phyloP scores from a whole-genome alignment of 2,797 vertebrate genomes.

The Melanogrammus aeglefinus region DNA sequence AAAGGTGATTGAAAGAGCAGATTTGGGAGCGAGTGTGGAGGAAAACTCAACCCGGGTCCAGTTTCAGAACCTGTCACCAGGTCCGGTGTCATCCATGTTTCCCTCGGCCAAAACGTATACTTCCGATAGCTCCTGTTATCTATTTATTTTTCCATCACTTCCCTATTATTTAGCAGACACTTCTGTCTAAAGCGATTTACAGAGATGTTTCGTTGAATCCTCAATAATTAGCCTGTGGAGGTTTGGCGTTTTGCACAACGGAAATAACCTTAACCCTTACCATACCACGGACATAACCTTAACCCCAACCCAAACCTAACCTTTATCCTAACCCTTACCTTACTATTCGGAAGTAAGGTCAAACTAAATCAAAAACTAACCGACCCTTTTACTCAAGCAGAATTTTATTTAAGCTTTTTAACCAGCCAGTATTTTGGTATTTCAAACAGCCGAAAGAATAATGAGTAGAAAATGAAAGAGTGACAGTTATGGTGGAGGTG shows the following conservation, averaged over 20 bases:
- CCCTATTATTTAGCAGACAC: background rate
- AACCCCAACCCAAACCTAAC: no score
- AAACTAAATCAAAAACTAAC: background rate
- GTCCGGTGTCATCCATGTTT: constrained; percentile 8
- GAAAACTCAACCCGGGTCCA: constrained; percentile 39
- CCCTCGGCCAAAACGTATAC: background rate
- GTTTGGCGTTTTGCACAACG: background rate
- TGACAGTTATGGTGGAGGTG: constrained; percentile 58
- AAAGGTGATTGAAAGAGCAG: constrained; percentile 53
- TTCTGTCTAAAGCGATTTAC: background rate
- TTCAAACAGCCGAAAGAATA: constrained; percentile 42
- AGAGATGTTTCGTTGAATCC: background rate
- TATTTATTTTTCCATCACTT: background rate
- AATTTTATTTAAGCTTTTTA: background rate
- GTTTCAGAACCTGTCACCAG: constrained; percentile 50
- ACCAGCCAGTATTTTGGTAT: background rate
- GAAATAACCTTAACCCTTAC: no score
- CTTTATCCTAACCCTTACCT: no score
- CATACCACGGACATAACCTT: no score
- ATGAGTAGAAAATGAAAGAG: constrained; percentile 41
- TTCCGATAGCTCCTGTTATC: background rate
- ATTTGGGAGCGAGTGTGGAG: constrained; percentile 31
- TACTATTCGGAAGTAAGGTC: background rate
- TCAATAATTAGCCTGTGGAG: background rate
- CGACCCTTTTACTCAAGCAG: background rate